These are phyloP conservation scores for Drosophila equinoxialis DNA, from an alignment of 1,140 invertebrate species.

Conservation along the genomic window DNA sequence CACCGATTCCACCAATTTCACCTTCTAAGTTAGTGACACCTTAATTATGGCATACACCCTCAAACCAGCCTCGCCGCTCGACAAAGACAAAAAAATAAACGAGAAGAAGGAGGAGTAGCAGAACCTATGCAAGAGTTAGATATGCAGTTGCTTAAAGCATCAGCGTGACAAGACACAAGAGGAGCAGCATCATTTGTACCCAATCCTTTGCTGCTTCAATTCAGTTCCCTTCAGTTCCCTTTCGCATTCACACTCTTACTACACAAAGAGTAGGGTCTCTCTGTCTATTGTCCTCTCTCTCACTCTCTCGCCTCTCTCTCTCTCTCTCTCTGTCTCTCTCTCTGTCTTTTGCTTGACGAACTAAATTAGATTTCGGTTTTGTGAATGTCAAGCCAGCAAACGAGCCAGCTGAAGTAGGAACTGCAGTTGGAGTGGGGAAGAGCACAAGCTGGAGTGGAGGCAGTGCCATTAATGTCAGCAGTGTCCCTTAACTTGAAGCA, in stretches of 20 bases:
- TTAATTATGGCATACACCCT: constrained; percentile 64
- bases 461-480: constrained; percentile 38
- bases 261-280: neutral
- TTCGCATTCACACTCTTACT: neutral
- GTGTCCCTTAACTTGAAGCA: constrained; percentile 33
- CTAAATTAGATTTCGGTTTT: constrained; percentile 78
- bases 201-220: neutral
- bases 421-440: neutral
- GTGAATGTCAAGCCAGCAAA: constrained; percentile 36
- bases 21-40: constrained; percentile 49
- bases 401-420: neutral
- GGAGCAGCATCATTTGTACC: constrained; percentile 33
- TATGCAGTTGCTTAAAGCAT: constrained; percentile 25
- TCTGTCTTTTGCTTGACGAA: constrained; percentile 49
- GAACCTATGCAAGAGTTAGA: neutral
- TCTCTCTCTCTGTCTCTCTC: neutral
- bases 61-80: neutral
- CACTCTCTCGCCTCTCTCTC: neutral
- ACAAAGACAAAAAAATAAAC: neutral
- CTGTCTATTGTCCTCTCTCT: neutral
- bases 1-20: neutral
- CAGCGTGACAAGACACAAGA: constrained; percentile 46
- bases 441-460: constrained; percentile 6
- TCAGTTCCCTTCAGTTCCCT: neutral
- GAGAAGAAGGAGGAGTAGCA: neutral